phyloP scores from a whole-genome alignment of 2,113 vertebrate species.

The Tretioscincus oriximinensis region DNA sequence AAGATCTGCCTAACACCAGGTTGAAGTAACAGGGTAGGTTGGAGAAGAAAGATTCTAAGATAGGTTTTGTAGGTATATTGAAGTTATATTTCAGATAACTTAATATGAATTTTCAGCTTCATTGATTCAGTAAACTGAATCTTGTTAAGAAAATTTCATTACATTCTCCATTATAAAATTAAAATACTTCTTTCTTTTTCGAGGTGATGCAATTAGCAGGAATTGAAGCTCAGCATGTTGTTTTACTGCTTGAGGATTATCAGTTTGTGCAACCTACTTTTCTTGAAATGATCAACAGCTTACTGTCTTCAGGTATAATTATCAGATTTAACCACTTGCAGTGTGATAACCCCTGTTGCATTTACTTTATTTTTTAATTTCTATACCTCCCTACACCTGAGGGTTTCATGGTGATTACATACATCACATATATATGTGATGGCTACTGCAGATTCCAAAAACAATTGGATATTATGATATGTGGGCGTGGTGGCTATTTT shows the following conservation, averaged over 20 bases:
- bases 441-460: no score
- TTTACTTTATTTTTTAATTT: no score
- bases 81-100: not conserved
- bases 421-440: no score
- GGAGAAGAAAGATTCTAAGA: no score
- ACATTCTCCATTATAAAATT: not conserved
- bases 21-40: not conserved
- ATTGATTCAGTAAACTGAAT: not conserved
- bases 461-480: no score
- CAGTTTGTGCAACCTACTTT: constrained; percentile 90
- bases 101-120: not conserved
- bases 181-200: constrained; percentile 17
- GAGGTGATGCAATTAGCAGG: constrained; percentile 92
- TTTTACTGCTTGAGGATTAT: constrained; percentile 91
- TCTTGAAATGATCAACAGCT: constrained; percentile 96
- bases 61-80: not conserved
- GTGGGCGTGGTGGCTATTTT: no score
- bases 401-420: no score
- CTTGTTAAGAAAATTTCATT: not conserved
- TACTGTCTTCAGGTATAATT: constrained; percentile 91
- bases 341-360: not conserved
- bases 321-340: not conserved
- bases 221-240: constrained; percentile 89
- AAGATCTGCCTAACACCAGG: not conserved
- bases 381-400: no score